Conservation (phyloP, 2,113 vertebrate genomes). For the Alligator sinensis region DNA sequence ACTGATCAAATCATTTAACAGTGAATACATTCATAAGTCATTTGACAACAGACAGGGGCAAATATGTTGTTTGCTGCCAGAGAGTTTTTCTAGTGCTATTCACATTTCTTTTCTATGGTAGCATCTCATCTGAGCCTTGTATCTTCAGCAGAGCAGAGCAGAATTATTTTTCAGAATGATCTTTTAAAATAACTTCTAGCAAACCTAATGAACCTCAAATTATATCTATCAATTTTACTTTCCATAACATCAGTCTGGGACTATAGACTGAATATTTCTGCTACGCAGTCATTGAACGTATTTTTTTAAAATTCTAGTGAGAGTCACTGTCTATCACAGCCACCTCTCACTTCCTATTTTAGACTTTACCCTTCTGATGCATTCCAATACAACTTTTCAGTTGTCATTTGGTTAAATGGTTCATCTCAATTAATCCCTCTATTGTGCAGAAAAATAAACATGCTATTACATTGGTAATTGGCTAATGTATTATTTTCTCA, state of each 20-base stretch:
- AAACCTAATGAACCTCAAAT: not conserved
- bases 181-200: conserved; percentile 9
- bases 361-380: conserved; percentile 7
- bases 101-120: not conserved
- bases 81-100: not conserved
- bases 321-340: conserved; percentile 3
- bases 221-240: not conserved
- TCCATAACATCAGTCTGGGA: not conserved
- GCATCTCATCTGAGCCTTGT: not conserved
- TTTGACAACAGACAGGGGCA: not conserved
- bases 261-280: not conserved
- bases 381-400: conserved; percentile 1
- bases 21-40: not conserved
- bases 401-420: conserved; percentile 19
- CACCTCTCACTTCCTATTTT: not conserved
- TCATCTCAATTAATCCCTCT: conserved; percentile 7
- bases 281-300: not conserved
- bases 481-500: not conserved
- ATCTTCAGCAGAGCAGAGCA: not conserved
- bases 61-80: not conserved
- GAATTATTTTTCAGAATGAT: not conserved
- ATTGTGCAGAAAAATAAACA: conserved; percentile 6
- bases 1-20: conserved; percentile 14
- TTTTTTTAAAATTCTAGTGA: not conserved
- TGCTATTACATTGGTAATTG: conserved; percentile 24